phyloP scores from a whole-genome alignment of 2,797 vertebrate species.

The Sphaeramia orbicularis region DNA sequence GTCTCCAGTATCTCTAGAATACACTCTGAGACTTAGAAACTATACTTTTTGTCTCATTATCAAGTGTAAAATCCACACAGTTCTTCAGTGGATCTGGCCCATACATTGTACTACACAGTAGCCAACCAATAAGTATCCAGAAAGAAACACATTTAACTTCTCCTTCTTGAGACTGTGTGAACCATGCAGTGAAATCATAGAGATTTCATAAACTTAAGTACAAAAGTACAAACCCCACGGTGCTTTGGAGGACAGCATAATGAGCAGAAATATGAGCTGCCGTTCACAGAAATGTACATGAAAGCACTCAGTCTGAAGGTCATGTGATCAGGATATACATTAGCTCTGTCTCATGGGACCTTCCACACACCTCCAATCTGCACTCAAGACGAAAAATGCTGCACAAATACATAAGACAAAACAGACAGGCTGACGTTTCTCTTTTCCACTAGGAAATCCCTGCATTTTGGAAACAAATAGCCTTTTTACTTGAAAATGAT shows the following conservation, averaged over 20 bases:
- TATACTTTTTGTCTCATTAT: no score
- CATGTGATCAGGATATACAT: conserved; percentile 32
- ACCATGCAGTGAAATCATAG: conserved; percentile 11
- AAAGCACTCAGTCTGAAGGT: conserved; percentile 33
- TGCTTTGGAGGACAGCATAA: conserved; percentile 11
- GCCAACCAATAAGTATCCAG: conserved; percentile 35
- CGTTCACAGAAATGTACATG: conserved; percentile 4
- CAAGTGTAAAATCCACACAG: no score
- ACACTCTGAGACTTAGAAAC: no score
- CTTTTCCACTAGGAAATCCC: background rate
- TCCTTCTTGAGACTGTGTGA: background rate
- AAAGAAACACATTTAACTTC: conserved; percentile 1
- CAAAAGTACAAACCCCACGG: conserved; percentile 10
- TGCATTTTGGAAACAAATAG: no score
- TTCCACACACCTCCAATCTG: conserved; percentile 20
- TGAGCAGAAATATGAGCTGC: conserved; percentile 30
- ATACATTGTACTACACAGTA: no score
- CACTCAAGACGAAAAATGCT: background rate
- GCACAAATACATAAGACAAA: background rate
- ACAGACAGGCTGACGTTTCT: background rate
- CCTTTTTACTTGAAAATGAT: no score
- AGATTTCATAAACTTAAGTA: conserved; percentile 34
- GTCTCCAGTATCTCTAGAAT: no score
- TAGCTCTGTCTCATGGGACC: conserved; percentile 36
- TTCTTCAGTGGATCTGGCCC: no score